phyloP scores from a whole-genome alignment of 2,797 vertebrate species.

The Erpetoichthys calabaricus region DNA sequence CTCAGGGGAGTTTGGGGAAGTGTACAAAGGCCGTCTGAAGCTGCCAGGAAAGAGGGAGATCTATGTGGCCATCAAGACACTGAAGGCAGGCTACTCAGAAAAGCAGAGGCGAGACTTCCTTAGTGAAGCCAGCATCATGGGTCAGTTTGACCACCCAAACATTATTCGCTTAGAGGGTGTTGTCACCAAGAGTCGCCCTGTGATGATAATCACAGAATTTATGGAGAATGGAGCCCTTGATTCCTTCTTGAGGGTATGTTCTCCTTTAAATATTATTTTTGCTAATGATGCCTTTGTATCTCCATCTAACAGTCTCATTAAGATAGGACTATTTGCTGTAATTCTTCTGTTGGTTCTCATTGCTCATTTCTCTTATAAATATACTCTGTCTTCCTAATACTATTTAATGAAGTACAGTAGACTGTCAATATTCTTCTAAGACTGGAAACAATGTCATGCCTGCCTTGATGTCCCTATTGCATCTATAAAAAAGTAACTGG shows the following conservation, averaged over 20 bases:
- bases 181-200: slow-evolving; percentile 91
- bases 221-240: slow-evolving; percentile 98
- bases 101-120: slow-evolving; percentile 94
- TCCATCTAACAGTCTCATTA: no score
- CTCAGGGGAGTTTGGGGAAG: slow-evolving; percentile 92
- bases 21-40: slow-evolving; percentile 95
- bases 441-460: no score
- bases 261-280: background rate
- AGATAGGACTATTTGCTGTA: no score
- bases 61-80: slow-evolving; percentile 91
- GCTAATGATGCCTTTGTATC: no score
- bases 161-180: slow-evolving; percentile 93
- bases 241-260: slow-evolving; percentile 85
- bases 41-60: slow-evolving; percentile 90
- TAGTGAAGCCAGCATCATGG: slow-evolving; percentile 96
- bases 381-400: no score
- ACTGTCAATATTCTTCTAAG: no score
- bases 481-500: no score
- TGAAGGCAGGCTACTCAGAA: slow-evolving; percentile 92
- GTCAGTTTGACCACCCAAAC: slow-evolving; percentile 95
- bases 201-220: slow-evolving; percentile 98
- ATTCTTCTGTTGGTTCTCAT: no score
- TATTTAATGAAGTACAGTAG: no score
- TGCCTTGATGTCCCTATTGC: no score
- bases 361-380: no score